Evolutionary conservation across 2,888 invertebrate species (phyloP).

Genomic region (Papilio demoleus): DNA sequence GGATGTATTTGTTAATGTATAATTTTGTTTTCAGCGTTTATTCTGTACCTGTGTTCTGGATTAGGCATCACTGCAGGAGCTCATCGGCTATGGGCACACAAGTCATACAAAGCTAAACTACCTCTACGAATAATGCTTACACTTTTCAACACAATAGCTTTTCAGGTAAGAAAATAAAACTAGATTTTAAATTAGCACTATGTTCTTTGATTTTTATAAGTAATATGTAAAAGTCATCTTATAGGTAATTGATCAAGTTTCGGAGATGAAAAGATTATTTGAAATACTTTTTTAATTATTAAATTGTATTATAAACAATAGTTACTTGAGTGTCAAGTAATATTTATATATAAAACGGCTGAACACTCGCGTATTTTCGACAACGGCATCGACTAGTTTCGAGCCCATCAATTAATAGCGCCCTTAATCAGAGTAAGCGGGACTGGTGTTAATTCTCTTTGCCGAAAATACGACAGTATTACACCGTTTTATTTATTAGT

Average conservation of each 20-base stretch:
- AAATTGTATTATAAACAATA: too few relatives aligned
- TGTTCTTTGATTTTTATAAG: not conserved
- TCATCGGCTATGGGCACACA: constrained; percentile 97
- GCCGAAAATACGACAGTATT: too few relatives aligned
- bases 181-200: not conserved
- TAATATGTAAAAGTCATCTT: too few relatives aligned
- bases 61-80: constrained; percentile 98
- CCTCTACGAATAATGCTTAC: constrained; percentile 92
- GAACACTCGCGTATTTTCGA: too few relatives aligned
- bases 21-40: constrained; percentile 82
- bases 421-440: too few relatives aligned
- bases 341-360: too few relatives aligned
- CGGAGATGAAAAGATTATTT: not conserved
- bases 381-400: too few relatives aligned
- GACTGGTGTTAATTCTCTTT: too few relatives aligned
- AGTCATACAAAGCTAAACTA: constrained; percentile 96
- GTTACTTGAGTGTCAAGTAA: too few relatives aligned
- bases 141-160: constrained; percentile 94
- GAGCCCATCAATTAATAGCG: too few relatives aligned
- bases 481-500: too few relatives aligned
- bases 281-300: not conserved
- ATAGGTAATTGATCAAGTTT: not conserved
- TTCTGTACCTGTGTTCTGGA: constrained; percentile 90
- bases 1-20: not conserved
- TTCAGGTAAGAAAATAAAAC: constrained; percentile 86